Percentiles rank a stretch among this genome's conserved stretches.
These are phyloP conservation scores for Platysternon megacephalum DNA, from an alignment of 2,113 vertebrate genomes.

Conservation along the genomic window DNA sequence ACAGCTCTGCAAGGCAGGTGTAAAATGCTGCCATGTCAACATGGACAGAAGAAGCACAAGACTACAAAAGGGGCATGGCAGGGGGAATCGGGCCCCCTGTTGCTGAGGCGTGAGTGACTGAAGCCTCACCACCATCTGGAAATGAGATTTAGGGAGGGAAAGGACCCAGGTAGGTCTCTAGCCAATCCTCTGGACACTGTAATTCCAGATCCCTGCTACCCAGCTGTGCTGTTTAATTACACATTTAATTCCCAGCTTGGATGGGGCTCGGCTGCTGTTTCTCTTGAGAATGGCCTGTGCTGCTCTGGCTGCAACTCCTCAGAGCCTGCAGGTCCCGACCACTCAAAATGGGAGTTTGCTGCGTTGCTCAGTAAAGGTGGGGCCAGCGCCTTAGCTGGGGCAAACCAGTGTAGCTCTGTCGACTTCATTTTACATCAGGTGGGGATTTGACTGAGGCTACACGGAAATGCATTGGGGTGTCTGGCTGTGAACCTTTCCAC, in stretches of 20 bases:
- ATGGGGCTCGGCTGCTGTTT: neutral
- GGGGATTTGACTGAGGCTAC: neutral
- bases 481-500: neutral
- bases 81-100: neutral
- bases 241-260: neutral
- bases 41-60: neutral
- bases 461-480: neutral
- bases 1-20: neutral
- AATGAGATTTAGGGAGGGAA: neutral
- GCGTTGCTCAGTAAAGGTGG: neutral
- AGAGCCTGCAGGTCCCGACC: neutral
- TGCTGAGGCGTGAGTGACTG: neutral
- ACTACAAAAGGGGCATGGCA: neutral
- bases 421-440: neutral
- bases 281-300: neutral
- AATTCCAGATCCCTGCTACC: neutral
- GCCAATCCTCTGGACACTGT: neutral
- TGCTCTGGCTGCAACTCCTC: neutral
- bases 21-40: neutral
- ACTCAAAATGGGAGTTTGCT: neutral
- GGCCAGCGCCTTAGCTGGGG: neutral
- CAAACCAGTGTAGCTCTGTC: neutral
- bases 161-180: neutral
- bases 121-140: neutral
- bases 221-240: neutral